A percentile compares a stretch with the other conserved stretches of the same genome.
Conservation (phyloP, 1,140 invertebrate genomes). For the Drosophila cardini region DNA sequence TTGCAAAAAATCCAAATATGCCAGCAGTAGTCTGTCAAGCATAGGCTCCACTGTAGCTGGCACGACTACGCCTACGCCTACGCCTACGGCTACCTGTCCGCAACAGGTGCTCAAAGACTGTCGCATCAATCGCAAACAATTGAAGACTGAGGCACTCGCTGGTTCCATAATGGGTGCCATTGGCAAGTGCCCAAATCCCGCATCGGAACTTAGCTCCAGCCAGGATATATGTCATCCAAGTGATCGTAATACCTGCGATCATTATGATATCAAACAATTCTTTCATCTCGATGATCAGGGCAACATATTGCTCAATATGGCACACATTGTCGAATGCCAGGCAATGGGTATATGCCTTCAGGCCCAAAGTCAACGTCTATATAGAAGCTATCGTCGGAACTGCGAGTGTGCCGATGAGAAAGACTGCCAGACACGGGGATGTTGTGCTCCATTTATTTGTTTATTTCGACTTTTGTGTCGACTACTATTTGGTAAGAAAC, state of each 20-base stretch:
- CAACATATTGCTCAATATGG: conserved; percentile 80
- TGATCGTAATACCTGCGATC: conserved; percentile 75
- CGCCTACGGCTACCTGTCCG: conserved; percentile 57
- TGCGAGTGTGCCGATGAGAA: conserved; percentile 70
- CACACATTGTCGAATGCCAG: conserved; percentile 75
- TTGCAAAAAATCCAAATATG: conserved; percentile 56
- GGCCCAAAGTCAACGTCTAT: conserved; percentile 65
- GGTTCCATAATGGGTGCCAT: conserved; percentile 81
- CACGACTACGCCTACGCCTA: not conserved
- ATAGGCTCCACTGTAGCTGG: conserved; percentile 1
- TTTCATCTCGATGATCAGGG: conserved; percentile 82
- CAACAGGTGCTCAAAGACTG: conserved; percentile 80
- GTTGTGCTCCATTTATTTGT: conserved; percentile 49
- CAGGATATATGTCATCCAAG: conserved; percentile 67
- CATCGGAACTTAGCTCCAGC: not conserved
- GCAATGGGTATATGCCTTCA: conserved; percentile 64
- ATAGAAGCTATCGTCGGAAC: conserved; percentile 70
- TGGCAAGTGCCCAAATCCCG: conserved; percentile 69
- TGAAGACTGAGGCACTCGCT: conserved; percentile 82
- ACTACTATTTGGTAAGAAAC: conserved; percentile 66
- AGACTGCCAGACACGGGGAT: conserved; percentile 34
- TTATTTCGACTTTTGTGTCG: conserved; percentile 55
- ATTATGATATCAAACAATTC: conserved; percentile 83
- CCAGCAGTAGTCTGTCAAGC: conserved; percentile 50
- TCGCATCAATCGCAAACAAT: conserved; percentile 76